Conservation (phyloP, 1,140 invertebrate species). For the Saxidomus purpurata region DNA sequence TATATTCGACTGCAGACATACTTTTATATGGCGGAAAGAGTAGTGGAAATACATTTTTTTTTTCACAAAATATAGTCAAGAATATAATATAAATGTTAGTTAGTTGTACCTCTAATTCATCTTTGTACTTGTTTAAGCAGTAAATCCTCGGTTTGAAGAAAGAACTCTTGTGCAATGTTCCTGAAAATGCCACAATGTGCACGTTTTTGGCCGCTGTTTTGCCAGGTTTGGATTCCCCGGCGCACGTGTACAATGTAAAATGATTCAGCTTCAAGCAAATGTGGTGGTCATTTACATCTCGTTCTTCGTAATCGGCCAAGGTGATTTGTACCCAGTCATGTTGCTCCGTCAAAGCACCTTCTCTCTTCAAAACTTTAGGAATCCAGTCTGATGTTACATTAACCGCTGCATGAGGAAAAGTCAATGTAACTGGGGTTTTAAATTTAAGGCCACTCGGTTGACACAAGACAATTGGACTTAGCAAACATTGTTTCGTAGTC, state of each 20-base stretch:
- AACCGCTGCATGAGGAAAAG: conserved; percentile 51
- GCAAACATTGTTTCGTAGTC: conserved; percentile 15
- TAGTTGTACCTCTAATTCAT: conserved; percentile 47
- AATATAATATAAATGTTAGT: not conserved
- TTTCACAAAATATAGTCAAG: too few species aligned
- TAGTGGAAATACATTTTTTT: too few species aligned
- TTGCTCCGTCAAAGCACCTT: not conserved
- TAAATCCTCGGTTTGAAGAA: conserved; percentile 62
- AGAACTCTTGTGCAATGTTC: conserved; percentile 13
- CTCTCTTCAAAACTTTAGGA: conserved; percentile 36
- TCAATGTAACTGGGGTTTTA: conserved; percentile 41
- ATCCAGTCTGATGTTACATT: conserved; percentile 37
- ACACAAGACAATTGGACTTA: conserved; percentile 59
- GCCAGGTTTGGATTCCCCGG: conserved; percentile 49
- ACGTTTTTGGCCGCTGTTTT: conserved; percentile 58
- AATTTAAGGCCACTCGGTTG: conserved; percentile 47
- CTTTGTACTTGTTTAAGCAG: conserved; percentile 48
- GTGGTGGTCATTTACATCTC: not conserved
- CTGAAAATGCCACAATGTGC: conserved; percentile 53
- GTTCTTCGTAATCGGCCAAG: conserved; percentile 34
- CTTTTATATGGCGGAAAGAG: too few species aligned
- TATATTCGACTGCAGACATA: too few species aligned
- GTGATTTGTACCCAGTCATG: conserved; percentile 42
- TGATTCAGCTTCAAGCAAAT: conserved; percentile 40
- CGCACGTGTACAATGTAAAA: conserved; percentile 52